phyloP scores from a whole-genome alignment of 2,113 vertebrate species.

The Pseudopodoces humilis region DNA sequence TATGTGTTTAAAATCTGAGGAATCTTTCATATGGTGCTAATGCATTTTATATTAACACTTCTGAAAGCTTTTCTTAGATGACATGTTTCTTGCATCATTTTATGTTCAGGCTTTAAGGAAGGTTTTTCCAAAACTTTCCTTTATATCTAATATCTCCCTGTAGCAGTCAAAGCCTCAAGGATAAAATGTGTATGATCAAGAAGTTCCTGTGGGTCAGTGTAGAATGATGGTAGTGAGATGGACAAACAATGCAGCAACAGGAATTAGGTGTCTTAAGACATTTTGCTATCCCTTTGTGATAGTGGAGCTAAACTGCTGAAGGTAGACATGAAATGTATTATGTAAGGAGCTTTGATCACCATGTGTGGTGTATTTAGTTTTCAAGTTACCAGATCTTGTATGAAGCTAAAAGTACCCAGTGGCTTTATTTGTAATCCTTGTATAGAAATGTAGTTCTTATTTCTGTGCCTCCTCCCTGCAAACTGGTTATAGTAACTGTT shows the following conservation, averaged over 20 bases:
- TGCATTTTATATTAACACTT: slow-evolving; percentile 51
- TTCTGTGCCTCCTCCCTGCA: not conserved
- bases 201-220: not conserved
- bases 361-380: slow-evolving; percentile 15
- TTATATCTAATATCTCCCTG: slow-evolving; percentile 30
- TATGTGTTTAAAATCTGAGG: slow-evolving; percentile 7
- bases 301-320: slow-evolving; percentile 15
- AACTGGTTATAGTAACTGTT: slow-evolving; percentile 4
- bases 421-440: slow-evolving; percentile 47
- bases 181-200: slow-evolving; percentile 1
- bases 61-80: slow-evolving; percentile 42
- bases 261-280: slow-evolving; percentile 26
- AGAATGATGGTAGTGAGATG: not conserved
- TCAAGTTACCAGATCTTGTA: not conserved
- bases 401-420: slow-evolving; percentile 57
- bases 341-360: slow-evolving; percentile 59
- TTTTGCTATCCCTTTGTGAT: slow-evolving; percentile 11
- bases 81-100: slow-evolving; percentile 25
- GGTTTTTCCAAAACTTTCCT: not conserved
- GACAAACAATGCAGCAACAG: slow-evolving; percentile 48
- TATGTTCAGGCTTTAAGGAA: slow-evolving; percentile 38
- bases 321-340: slow-evolving; percentile 1
- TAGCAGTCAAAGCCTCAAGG: slow-evolving; percentile 15
- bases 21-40: slow-evolving; percentile 31
- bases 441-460: slow-evolving; percentile 33